Percentiles rank a stretch among this genome's conserved stretches.
phyloP scores from a whole-genome alignment of 2,797 vertebrate genomes.

The Phoeniculus purpureus region DNA sequence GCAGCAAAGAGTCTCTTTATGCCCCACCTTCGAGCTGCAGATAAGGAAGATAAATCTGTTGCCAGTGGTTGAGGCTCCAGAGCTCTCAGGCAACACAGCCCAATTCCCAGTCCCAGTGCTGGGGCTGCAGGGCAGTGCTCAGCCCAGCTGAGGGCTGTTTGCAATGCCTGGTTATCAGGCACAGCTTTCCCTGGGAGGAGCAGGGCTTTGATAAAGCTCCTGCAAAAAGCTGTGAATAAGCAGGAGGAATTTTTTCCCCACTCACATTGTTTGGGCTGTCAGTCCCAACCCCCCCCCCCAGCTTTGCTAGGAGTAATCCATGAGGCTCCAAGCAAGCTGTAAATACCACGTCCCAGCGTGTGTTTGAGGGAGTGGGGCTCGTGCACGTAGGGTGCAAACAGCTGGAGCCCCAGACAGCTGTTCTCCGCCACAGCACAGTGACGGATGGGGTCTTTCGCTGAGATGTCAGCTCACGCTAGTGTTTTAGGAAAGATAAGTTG shows the following conservation, averaged over 20 bases:
- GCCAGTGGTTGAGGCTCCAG: neutral
- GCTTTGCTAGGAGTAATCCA: neutral
- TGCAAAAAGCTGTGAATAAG: neutral
- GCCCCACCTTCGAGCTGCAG: neutral
- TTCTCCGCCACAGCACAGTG: neutral
- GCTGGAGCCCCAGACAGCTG: conserved; percentile 31
- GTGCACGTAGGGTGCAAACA: neutral
- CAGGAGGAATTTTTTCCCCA: neutral
- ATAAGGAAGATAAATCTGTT: neutral
- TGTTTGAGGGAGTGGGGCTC: neutral
- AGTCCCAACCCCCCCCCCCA: neutral
- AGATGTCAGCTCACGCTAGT: neutral
- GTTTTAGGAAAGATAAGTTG: conserved; percentile 22
- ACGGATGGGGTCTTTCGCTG: neutral
- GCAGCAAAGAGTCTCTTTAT: neutral
- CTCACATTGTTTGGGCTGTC: neutral
- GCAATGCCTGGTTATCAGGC: neutral
- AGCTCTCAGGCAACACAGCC: neutral
- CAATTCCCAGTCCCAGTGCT: neutral
- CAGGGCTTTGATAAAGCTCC: neutral
- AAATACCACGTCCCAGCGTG: neutral
- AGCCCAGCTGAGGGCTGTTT: neutral
- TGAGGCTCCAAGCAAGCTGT: neutral
- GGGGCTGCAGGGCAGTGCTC: neutral
- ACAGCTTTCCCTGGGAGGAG: neutral